Base-by-base conservation (phyloP, 1,140 invertebrate genomes). In the Chrysomallon squamiferum region DNA sequence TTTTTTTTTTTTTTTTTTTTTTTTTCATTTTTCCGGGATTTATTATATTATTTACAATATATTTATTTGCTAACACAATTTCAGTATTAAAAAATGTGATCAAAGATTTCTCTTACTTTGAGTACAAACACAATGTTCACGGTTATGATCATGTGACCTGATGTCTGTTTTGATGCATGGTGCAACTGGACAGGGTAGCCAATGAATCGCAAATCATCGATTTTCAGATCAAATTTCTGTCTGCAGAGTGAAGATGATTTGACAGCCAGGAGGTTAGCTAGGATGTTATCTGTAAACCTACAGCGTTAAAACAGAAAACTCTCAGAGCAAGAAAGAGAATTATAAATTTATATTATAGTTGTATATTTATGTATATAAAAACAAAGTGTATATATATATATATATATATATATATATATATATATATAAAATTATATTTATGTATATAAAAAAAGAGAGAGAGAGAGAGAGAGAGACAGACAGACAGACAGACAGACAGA, bases 61-160 rank as follows among this genome's bases (percentile, higher is more conserved):
- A n/a, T n/a, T n/a, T n/a, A n/a, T n/a, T n/a, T n/a, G n/a, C n/a
- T n/a, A n/a, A n/a, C n/a, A n/a, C n/a, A n/a, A n/a, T n/a, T n/a
- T n/a, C n/a, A n/a, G n/a, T n/a, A n/a, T n/a, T n/a, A 58, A n/a
- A 13, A 30, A 33, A n/a, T 29, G 56, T 1, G 30, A 15, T 58
- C 3, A 33, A 15, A 20, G 22, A 32, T 29, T 29, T 54, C 35
- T 69, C 69, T 70, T 73, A 86, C 86, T 72, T 92, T 91, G 35
- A 97, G 84, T 15, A 94, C 94, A 90, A 97, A 96, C 2, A 96
- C 94, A 78, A 97, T 92, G 85, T 96, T 94, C 58, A 97, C 94
- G 29, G 95, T 88, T 83, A 93, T 92, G 59, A 91, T 91, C 32
- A 90, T 90, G 25, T 74, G 74, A 57, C 62, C 59, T 59, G 66